Conservation (phyloP, 1,140 invertebrate genomes). For the Drosophila kikkawai region DNA sequence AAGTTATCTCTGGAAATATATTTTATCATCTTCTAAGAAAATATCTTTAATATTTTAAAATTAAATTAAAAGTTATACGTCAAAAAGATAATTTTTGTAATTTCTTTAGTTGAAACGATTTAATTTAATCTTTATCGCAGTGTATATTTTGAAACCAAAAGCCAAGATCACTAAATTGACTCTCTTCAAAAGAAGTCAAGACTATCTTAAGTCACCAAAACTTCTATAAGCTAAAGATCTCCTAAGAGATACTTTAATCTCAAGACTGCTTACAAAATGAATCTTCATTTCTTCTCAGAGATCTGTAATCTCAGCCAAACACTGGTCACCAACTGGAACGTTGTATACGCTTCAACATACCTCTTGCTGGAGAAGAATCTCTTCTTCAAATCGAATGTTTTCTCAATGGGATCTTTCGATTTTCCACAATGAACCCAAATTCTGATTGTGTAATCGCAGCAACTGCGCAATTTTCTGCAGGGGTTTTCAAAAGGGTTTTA, state of each 20-base stretch:
- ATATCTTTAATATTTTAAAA: background rate
- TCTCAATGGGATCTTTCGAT: constrained; percentile 15
- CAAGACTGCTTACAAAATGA: no score
- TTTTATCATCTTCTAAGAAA: no score
- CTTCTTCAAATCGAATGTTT: constrained; percentile 9
- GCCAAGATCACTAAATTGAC: background rate
- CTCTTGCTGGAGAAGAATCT: constrained; percentile 31
- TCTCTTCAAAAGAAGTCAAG: background rate
- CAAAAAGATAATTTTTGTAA: background rate
- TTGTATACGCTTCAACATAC: constrained; percentile 35
- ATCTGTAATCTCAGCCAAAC: background rate
- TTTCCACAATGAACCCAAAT: constrained; percentile 16
- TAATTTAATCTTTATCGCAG: background rate
- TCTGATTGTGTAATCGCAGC: constrained; percentile 66
- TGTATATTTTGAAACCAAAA: background rate
- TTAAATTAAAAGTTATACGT: no score
- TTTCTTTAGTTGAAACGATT: no score
- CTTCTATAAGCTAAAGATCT: background rate
- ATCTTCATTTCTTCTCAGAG: constrained; percentile 4
- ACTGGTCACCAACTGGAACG: constrained; percentile 3
- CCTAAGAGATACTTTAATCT: background rate
- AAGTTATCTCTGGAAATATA: background rate
- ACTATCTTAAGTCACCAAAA: background rate
- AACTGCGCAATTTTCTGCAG: constrained; percentile 78
- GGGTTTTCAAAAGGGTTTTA: constrained; percentile 14